These are phyloP conservation scores for Astyanax mexicanus DNA, from an alignment of 2,797 vertebrate genomes.

Conservation along the genomic window DNA sequence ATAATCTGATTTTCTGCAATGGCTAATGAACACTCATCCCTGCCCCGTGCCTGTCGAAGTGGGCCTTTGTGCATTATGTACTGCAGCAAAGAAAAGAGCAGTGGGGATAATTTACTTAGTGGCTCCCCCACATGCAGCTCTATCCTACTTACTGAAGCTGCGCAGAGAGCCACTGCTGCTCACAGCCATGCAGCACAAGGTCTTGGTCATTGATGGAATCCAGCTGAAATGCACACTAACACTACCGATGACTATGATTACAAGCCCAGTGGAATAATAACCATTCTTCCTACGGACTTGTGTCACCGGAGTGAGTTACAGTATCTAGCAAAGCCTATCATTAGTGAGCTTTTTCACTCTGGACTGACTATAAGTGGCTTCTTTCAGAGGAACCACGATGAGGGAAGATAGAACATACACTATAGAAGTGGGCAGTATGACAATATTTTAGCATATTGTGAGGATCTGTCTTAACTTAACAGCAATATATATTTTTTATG, in stretches of 20 bases:
- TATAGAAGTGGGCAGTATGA: too few species aligned
- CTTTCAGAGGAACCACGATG: neutral
- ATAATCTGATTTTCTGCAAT: slow-evolving; percentile 45
- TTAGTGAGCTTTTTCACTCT: slow-evolving; percentile 31
- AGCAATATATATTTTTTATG: too few species aligned
- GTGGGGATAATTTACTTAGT: slow-evolving; percentile 53
- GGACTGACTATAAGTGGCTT: neutral
- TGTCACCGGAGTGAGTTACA: neutral
- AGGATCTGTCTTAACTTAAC: too few species aligned
- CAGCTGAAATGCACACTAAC: slow-evolving; percentile 18
- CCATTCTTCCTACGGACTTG: neutral
- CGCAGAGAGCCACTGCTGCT: slow-evolving; percentile 12
- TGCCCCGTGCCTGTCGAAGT: slow-evolving; percentile 37
- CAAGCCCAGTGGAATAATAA: slow-evolving; percentile 16
- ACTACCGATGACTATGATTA: slow-evolving; percentile 20
- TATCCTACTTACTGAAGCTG: slow-evolving; percentile 41
- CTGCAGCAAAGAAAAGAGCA: slow-evolving; percentile 37
- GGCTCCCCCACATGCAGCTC: slow-evolving; percentile 41
- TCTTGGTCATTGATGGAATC: slow-evolving; percentile 20
- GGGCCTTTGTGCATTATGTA: slow-evolving; percentile 45
- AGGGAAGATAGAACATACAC: slow-evolving; percentile 28
- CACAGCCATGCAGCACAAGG: slow-evolving; percentile 5
- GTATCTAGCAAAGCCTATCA: slow-evolving; percentile 17
- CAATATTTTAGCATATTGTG: too few species aligned
- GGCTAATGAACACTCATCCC: slow-evolving; percentile 28